Percentiles rank a stretch among this genome's conserved stretches.
Conservation (phyloP, 1,140 invertebrate species). For the Asobara japonica region DNA sequence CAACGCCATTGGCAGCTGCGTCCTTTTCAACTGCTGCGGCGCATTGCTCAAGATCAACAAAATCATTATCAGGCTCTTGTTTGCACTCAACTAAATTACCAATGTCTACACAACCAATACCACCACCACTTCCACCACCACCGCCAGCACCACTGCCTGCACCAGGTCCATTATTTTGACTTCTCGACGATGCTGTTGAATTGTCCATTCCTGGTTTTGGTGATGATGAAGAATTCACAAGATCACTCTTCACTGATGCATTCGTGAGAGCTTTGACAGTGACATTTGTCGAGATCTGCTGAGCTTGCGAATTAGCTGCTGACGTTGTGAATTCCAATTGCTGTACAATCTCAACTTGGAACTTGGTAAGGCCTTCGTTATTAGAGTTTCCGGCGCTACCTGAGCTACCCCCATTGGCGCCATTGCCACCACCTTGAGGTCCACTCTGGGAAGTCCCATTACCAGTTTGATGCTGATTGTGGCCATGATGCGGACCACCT, state of each 20-base stretch:
- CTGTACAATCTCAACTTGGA: slow-evolving; percentile 91
- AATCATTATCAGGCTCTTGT: slow-evolving; percentile 84
- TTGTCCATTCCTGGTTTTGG: slow-evolving; percentile 63
- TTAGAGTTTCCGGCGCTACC: slow-evolving; percentile 42
- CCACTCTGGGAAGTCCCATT: slow-evolving; percentile 55
- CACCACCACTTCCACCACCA: slow-evolving; percentile 38
- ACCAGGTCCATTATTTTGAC: slow-evolving; percentile 37
- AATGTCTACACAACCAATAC: slow-evolving; percentile 64
- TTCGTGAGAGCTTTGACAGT: slow-evolving; percentile 89
- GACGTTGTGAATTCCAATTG: slow-evolving; percentile 88
- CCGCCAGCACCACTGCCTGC: slow-evolving; percentile 39
- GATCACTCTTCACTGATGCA: slow-evolving; percentile 82
- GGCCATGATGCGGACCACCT: slow-evolving; percentile 54
- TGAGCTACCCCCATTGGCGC: slow-evolving; percentile 53
- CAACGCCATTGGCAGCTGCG: slow-evolving; percentile 73
- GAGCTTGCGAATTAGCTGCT: slow-evolving; percentile 82
- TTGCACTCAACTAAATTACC: slow-evolving; percentile 82
- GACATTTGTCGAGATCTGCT: slow-evolving; percentile 92
- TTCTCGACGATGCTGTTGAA: slow-evolving; percentile 45
- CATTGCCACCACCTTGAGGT: slow-evolving; percentile 44
- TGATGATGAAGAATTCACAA: slow-evolving; percentile 63
- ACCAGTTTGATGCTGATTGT: slow-evolving; percentile 55
- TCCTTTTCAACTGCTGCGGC: slow-evolving; percentile 84
- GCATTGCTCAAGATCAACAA: slow-evolving; percentile 83
- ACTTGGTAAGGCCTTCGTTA: slow-evolving; percentile 78